Evolutionary conservation across 1,140 invertebrate species (phyloP).

Genomic region (Trachymyrmex cornetzi): DNA sequence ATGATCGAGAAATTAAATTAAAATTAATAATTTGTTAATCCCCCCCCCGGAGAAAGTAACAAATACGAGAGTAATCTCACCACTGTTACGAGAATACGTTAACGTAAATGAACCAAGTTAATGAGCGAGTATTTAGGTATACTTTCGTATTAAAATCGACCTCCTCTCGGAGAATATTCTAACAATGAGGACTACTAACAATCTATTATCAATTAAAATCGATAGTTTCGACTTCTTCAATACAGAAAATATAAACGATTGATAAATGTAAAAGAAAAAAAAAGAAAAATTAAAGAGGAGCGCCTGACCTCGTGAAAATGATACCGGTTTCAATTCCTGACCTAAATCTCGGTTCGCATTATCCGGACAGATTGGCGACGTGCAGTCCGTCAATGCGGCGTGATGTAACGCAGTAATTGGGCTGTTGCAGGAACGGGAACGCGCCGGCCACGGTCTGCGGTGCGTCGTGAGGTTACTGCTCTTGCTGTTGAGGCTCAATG

Average conservation of each 20-base stretch:
- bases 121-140: neutral
- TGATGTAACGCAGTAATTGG: constrained; percentile 26
- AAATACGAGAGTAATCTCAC: neutral
- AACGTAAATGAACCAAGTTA: neutral
- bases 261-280: neutral
- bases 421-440: constrained; percentile 75
- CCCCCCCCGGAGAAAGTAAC: neutral
- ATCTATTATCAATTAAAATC: neutral
- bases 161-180: neutral
- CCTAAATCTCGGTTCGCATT: neutral
- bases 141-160: neutral
- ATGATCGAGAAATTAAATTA: neutral
- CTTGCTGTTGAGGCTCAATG: constrained; percentile 73
- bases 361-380: neutral
- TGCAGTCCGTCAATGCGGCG: neutral
- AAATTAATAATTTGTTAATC: neutral
- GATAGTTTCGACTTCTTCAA: neutral
- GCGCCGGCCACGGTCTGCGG: constrained; percentile 73
- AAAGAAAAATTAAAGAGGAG: neutral
- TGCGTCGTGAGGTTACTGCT: constrained; percentile 76
- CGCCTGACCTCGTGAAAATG: neutral
- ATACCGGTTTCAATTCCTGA: neutral
- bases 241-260: neutral
- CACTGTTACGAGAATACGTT: neutral
- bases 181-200: neutral